Base-by-base conservation (phyloP, 2,113 vertebrate species). In the Empidonax alnorum region DNA sequence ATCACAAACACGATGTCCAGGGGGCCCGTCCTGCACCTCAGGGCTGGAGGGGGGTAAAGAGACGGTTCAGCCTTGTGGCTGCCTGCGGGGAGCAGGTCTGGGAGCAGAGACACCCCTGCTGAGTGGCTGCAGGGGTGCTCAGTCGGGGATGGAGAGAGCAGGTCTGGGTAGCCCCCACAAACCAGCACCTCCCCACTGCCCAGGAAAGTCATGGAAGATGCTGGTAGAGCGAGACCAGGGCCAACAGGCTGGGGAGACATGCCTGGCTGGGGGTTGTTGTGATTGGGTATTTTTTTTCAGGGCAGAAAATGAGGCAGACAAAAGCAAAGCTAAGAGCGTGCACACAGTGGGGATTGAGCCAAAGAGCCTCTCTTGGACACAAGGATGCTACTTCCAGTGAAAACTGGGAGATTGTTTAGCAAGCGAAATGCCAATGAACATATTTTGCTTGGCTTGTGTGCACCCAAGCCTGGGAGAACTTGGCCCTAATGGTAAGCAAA, bases 1-100 rank as follows among this genome's bases (percentile, higher is more conserved):
- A 99, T 99, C 92, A 99, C 98, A 84, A 99, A 99, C 92, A 99
- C 98, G 92, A 99, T 98, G 96, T 99, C 99, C 94, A 99, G 96
- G 2, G 99, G 99, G 16, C 99, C 99, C 0, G 98, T 98, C 89
- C 98, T 98, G 95, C 99, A 99, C 84, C 98, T 98, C 90, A 98
- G 96, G 7, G 96, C 98, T 94, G 88, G 39, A 69, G 95, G 58
- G 46, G 62, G 63, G 14, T 25, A 31, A 53, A 80, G 75, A 96
- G 53, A 44, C 7, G 12, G 41, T 31, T 94, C 62, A 69, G 65
- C 6, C 15, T 49, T 6, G 0, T 0, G 6, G 11, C 39, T 7
- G 7, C 14, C 74, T 12, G 7, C n/a, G 37, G 25, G 37, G 58
- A 78, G 58, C 23, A 59, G 58, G 58, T 59, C 23, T 59, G n/a